Evolutionary conservation across 2,113 vertebrate genomes (phyloP).

Genomic region (Thamnaconus septentrionalis): DNA sequence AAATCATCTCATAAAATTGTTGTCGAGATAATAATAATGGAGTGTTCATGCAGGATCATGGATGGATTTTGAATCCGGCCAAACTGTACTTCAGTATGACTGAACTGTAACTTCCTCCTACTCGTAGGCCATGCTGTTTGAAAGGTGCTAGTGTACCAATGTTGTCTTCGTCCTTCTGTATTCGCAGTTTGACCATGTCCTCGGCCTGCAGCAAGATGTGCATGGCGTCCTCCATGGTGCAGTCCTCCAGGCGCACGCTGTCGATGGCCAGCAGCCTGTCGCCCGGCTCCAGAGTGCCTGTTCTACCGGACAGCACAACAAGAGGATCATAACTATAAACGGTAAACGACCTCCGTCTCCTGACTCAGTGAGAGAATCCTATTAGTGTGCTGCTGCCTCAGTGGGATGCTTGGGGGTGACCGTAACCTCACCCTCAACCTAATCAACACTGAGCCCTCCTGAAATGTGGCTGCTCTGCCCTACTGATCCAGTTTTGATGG

Average conservation of each 20-base stretch:
- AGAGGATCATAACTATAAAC: conserved; percentile 40
- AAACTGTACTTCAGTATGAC: not conserved
- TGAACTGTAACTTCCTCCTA: not conserved
- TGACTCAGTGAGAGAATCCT: conserved; percentile 56
- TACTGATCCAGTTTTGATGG: conserved; percentile 58
- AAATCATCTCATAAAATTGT: too few relatives aligned
- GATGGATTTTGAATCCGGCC: too few relatives aligned
- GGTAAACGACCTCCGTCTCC: conserved; percentile 17
- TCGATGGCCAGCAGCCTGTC: conserved; percentile 96
- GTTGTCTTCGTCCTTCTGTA: conserved; percentile 98
- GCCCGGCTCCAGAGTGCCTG: conserved; percentile 94
- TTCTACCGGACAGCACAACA: conserved; percentile 73
- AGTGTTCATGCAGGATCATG: not conserved
- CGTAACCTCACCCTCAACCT: conserved; percentile 53
- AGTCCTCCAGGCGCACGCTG: conserved; percentile 91
- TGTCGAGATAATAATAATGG: not conserved
- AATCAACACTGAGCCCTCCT: conserved; percentile 48
- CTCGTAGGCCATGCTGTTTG: not conserved
- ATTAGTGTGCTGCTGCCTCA: conserved; percentile 36
- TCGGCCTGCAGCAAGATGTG: conserved; percentile 91
- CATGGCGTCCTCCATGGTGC: conserved; percentile 94
- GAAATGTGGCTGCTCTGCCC: conserved; percentile 40
- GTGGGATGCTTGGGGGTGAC: conserved; percentile 49
- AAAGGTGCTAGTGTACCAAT: conserved; percentile 76
- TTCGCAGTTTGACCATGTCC: conserved; percentile 95